A percentile compares a stretch with the other conserved stretches of the same genome.
Evolutionary conservation across 2,113 vertebrate genomes (phyloP).

Genomic region (Romanogobio albipinnatus): DNA sequence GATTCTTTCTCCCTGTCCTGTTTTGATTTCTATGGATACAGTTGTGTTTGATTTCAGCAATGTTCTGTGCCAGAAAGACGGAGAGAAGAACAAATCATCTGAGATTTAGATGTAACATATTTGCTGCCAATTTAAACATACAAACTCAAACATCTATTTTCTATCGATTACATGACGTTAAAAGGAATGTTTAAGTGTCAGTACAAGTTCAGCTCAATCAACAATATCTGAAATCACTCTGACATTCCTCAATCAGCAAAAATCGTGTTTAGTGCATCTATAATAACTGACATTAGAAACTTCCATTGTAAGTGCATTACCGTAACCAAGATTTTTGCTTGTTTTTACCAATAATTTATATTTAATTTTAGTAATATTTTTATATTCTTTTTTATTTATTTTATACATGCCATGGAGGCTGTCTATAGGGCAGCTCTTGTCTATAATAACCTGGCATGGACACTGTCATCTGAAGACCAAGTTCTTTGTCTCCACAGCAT

Average conservation of each 20-base stretch:
- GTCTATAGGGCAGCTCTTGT: conserved; percentile 21
- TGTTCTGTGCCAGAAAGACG: neutral
- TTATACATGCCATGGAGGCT: neutral
- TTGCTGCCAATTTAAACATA: neutral
- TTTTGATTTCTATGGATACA: neutral
- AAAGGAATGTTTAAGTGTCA: neutral
- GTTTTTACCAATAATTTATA: neutral
- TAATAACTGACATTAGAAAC: neutral
- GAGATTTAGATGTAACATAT: neutral
- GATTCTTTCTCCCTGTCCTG: neutral
- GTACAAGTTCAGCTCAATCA: neutral
- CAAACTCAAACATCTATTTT: neutral
- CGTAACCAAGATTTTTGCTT: neutral
- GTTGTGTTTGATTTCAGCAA: neutral
- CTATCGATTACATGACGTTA: neutral
- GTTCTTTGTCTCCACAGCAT: conserved; percentile 19
- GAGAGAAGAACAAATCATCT: neutral
- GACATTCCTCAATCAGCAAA: neutral
- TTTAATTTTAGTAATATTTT: neutral
- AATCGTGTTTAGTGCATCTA: neutral
- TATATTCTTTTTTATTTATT: neutral
- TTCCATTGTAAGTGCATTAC: neutral
- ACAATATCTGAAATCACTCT: neutral
- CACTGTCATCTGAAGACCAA: neutral
- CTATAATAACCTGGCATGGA: neutral